Base-by-base conservation (phyloP, 2,797 vertebrate species). In the Galaxias olidus region DNA sequence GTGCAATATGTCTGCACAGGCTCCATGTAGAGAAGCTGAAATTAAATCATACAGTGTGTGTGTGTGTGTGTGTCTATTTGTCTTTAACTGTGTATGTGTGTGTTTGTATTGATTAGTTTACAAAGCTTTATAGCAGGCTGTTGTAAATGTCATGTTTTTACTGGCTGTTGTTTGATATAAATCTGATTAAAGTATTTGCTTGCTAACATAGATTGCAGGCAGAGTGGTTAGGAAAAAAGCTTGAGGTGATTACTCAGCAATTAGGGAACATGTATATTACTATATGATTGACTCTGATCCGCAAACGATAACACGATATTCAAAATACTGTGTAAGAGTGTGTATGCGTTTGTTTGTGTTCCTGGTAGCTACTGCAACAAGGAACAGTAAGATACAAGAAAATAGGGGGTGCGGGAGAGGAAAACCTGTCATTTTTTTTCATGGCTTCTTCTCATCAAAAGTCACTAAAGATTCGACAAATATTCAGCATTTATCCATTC, bases 131-230 rank as follows among this genome's bases (percentile, higher is more conserved):
- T 90, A 86, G 89, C 80, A 64, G 80, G 81, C 74, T 69, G 89
- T 90, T 92, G 89, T 93, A 93, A 93, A 93, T 86, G 91, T 90
- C 91, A 88, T 87, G 86, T 91, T 92, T 92, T 92, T 91, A 91
- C 89, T 87, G 87, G 88, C 82, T 82, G 76, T 78, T 88, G 88
- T 92, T 92, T 91, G 90, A 92, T 92, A 91, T 91, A 87, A 91
- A 91, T 88, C 88, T 88, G 89, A 93, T 92, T 92, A 92, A 92
- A 92, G 88, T 90, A 90, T 92, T 93, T 91, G 84, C 89, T 85
- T 72, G 80, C 80, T 77, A 86, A 89, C 90, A 89, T 79, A 86
- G 83, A 83, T 84, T 84, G 86, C 80, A 66, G 71, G 79, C 82
- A 76, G 84, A 87, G 90, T 69, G 88, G 74, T 56, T 56, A 14